Percentiles rank a stretch among this genome's conserved stretches.
Conservation (phyloP, 2,888 invertebrate genomes). For the Cantharis rufa region DNA sequence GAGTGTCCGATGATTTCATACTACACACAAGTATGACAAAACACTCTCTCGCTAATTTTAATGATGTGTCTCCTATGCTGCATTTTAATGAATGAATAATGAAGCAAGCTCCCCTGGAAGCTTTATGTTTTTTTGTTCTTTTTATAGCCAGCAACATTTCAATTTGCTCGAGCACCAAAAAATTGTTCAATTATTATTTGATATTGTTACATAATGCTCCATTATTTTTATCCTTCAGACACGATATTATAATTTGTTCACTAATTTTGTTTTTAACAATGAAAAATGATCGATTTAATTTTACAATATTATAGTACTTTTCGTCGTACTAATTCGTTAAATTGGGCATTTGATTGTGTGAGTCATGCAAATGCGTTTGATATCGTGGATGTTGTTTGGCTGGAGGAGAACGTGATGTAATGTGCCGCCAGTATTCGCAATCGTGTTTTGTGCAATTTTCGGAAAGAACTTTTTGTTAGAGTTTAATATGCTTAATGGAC, state of each 20-base stretch:
- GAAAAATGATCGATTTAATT: background rate
- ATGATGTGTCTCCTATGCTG: background rate
- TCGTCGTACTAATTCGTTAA: background rate
- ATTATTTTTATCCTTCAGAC: background rate
- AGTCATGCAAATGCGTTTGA: background rate
- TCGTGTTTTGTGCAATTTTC: background rate
- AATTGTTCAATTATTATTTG: background rate
- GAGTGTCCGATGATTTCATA: background rate
- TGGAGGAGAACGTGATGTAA: background rate
- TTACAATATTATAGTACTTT: background rate
- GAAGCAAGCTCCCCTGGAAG: background rate
- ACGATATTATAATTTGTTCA: background rate
- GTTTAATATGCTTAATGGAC: background rate
- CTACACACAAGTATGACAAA: background rate
- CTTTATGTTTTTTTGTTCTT: background rate
- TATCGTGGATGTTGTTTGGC: background rate
- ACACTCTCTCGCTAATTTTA: background rate
- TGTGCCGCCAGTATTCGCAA: background rate
- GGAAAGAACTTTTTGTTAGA: background rate
- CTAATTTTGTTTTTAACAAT: background rate
- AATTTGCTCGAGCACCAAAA: background rate
- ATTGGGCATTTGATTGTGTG: background rate
- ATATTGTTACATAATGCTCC: background rate
- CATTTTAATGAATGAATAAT: background rate
- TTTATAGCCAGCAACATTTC: background rate